phyloP scores from a whole-genome alignment of 2,888 invertebrate species.

The Metallyticus violacea region DNA sequence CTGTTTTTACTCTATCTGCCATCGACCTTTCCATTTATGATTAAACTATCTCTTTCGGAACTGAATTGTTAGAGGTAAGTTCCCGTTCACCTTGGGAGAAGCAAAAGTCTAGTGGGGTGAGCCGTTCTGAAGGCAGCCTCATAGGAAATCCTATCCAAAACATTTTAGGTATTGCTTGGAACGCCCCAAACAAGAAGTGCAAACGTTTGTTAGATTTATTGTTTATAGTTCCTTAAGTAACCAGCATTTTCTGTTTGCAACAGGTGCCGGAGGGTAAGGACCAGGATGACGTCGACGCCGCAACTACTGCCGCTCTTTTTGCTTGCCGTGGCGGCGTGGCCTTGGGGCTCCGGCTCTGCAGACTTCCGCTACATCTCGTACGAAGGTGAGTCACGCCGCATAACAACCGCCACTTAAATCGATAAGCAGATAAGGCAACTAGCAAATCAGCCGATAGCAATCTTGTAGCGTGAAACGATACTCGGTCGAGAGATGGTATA shows the following conservation, averaged over 20 bases:
- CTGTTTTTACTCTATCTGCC: too few relatives aligned
- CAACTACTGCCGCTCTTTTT: conserved; percentile 2
- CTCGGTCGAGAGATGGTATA: background rate
- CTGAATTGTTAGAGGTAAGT: too few relatives aligned
- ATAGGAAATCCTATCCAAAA: too few relatives aligned
- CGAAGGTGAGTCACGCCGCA: conserved; percentile 38
- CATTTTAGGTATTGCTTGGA: too few relatives aligned
- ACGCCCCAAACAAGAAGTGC: too few relatives aligned
- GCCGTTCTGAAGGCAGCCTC: too few relatives aligned
- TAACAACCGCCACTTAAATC: background rate
- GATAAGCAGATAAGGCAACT: background rate
- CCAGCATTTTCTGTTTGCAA: background rate
- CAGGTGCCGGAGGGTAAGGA: background rate
- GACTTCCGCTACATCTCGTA: conserved; percentile 42
- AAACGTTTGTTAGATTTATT: background rate
- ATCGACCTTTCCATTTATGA: too few relatives aligned
- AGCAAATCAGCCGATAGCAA: background rate
- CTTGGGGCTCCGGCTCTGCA: conserved; percentile 37
- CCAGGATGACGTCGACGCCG: background rate
- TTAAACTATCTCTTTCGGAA: too few relatives aligned
- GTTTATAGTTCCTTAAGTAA: background rate
- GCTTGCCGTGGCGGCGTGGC: conserved; percentile 29
- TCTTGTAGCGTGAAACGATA: background rate
- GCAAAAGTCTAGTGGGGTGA: too few relatives aligned
- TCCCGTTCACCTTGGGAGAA: too few relatives aligned